Evolutionary conservation across 30 jellyfish, hydroid and myxozoan species (phyloP), one percentile per base, ranked within the genome.

Genomic region (Clytia hemisphaerica): DNA sequence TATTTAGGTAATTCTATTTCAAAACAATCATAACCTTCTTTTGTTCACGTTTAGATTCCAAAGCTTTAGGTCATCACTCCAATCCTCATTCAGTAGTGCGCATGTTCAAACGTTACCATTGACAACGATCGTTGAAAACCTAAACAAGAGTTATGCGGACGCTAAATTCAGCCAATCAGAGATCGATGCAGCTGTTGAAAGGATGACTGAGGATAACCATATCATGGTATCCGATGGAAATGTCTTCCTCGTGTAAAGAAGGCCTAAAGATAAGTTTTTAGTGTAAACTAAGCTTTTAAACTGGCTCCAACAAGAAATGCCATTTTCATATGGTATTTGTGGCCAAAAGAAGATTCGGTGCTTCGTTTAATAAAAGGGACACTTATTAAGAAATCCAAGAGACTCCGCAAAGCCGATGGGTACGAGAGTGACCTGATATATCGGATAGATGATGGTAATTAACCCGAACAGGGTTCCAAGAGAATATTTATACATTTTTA

Each of bases 171-270:
- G 84, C 3, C 19, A 35, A 53, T 70, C 68, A 14, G 97, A 88
- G 69, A 76, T 75, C 72, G 74, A 79, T 18, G 89, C 90, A 3
- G 88, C 94, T 0, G 51, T 88, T 31, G 75, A 74, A 42, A 77
- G 60, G 14, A 88, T 88, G 97, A 93, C 93, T 34, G 97, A 88
- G 19, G 95, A 88, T 58, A 88, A 88, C 48, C 97, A 88, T 32
- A 63, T 88, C 10, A 88, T 88, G 97, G 93, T 88, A 3, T 88
- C 97, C 19, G 97, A 88, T 62, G 71, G 83, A 33, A 83, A 68
- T 34, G 78, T 88, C 22, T 88, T 88, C 84, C 73, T 88, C 61
- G 92, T 88, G 50, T 86, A 40, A 53, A 18, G 54, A 42, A 12
- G 54, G n/a, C n/a, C n/a, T n/a, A n/a, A n/a, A n/a, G n/a, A n/a